Base-by-base conservation (phyloP, 2,888 invertebrate genomes). In the Drosophila niveifrons region DNA sequence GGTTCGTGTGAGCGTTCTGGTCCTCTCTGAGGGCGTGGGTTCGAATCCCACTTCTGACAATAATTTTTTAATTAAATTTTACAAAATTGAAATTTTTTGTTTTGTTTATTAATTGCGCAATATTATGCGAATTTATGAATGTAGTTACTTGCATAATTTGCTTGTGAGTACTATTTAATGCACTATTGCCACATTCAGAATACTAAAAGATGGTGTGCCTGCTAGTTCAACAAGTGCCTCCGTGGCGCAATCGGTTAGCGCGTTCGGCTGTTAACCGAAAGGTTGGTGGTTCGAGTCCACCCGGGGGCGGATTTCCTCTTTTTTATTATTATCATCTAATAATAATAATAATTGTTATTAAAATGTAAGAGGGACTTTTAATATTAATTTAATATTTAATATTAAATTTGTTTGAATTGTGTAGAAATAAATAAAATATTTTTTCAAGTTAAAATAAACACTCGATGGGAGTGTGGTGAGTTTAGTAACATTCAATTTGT, bases 211-310 rank as follows among this genome's bases (percentile, higher is more conserved):
- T 23, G 44, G 46, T 66, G 9, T 41, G 17, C 18, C 15, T 8
- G 1, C 0, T 0, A 28, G 43, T 28, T 39, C 66, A 66, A 70
- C 74, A 52, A 70, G 77, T 52, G 92, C 91, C 92, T 92, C 91
- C 96, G 97, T 97, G 97, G 97, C 97, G 97, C 97, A 97, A 97
- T 96, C 92, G 97, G 97, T 94, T 97, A 97, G 97, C 97, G 97
- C 97, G 97, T 97, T 97, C 97, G 97, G 97, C 97, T 97, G 97
- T 97, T 97, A 97, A 97, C 97, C 97, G 97, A 97, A 97, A 97
- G 97, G 97, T 97, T 97, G 97, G 97, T 97, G 97, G 97, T 97
- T 97, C 97, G 95, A 97, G 96, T 95, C 97, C 97, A 97, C 97
- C 96, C 96, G 96, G 97, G 96, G 96, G 96, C 96, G 96, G 0